A percentile compares a stretch with the other conserved stretches of the same genome.
phyloP scores from a whole-genome alignment of 2,113 vertebrate genomes.

The Corythoichthys haematopterus region DNA sequence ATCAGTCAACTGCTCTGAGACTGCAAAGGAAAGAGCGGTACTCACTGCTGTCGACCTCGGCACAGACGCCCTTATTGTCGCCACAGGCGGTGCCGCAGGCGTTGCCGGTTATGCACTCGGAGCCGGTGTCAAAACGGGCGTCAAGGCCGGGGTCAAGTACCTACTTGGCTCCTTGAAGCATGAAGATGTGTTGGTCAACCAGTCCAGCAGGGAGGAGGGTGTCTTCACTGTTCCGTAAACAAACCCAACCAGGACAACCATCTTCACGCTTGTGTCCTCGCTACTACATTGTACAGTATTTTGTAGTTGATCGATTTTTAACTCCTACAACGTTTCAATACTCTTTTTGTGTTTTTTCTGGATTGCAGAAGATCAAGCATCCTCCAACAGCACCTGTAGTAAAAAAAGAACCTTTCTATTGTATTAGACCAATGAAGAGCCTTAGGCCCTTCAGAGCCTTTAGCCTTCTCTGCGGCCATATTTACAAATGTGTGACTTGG shows the following conservation, averaged over 20 bases:
- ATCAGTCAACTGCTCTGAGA: slow-evolving; percentile 71
- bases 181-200: slow-evolving; percentile 68
- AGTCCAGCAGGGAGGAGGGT: slow-evolving; percentile 59
- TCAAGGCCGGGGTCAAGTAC: slow-evolving; percentile 73
- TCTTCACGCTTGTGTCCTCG: slow-evolving; percentile 1
- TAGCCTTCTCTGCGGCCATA: neutral
- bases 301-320: neutral
- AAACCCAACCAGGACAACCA: neutral
- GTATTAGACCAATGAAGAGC: neutral
- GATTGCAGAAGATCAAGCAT: neutral
- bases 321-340: neutral
- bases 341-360: neutral
- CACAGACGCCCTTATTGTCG: slow-evolving; percentile 74
- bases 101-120: slow-evolving; percentile 66
- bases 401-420: neutral
- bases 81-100: slow-evolving; percentile 55
- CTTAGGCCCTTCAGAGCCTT: neutral
- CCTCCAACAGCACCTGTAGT: neutral
- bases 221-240: slow-evolving; percentile 47
- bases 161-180: slow-evolving; percentile 69
- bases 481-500: neutral
- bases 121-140: slow-evolving; percentile 72
- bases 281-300: neutral
- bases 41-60: slow-evolving; percentile 78
- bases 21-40: slow-evolving; percentile 77